Evolutionary conservation across 1,140 invertebrate species (phyloP), one percentile per base, ranked within the genome.

Genomic region (Solen grandis): DNA sequence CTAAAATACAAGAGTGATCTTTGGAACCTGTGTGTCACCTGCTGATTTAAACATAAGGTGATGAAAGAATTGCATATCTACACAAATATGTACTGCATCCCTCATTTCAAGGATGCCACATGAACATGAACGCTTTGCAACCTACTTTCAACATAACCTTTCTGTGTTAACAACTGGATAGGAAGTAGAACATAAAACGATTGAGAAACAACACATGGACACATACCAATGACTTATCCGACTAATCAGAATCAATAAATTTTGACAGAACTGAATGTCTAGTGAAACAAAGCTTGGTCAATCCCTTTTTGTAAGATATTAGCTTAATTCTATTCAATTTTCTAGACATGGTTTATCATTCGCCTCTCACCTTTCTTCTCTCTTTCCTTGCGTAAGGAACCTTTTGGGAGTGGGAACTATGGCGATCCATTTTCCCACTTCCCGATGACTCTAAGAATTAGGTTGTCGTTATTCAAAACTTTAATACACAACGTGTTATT

Each of bases 351-450:
- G 33, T 36, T 8, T 36, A 22, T 19, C 10, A 19, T 35, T n/a
- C 35, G 25, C 41, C 35, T 60, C 29, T 65, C 36, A 77, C 74
- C 62, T 77, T 77, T 57, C 66, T 35, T 25, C 65, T 63, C 22
- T 79, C 66, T 79, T 59, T 79, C 36, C 76, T 54, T 22, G 65
- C 76, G 19, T 79, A 79, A 14, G 76, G 76, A 46, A 63, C 74
- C 33, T 57, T 79, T 79, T 70, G 65, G 36, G 76, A 70, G 65
- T 79, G 76, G 76, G 76, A 70, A 79, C 76, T 50, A 57, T 57
- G 54, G 65, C 65, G 65, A 57, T 70, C 66, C 66, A 79, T 70
- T 70, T 79, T 68, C 76, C 76, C 76, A 70, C 63, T 46, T 60
- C 76, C 65, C 65, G 59, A 10, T 22, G 16, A 33, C 16, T 54